A percentile compares a stretch with the other conserved stretches of the same genome.
Evolutionary conservation across 2,797 vertebrate species (phyloP).

Genomic region (Xerus rutilus): DNA sequence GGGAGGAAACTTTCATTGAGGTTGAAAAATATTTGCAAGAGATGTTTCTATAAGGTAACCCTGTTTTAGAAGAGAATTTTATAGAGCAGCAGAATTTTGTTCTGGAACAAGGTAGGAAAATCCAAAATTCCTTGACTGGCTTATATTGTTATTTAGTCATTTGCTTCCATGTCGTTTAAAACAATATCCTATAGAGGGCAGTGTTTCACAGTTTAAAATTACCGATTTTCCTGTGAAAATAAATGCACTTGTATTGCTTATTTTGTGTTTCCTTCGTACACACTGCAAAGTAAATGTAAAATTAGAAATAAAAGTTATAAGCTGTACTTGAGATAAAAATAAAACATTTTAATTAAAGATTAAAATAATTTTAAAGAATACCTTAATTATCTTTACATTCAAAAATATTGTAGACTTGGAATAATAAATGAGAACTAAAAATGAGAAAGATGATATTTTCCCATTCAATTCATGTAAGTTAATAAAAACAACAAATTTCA

Average conservation of each 20-base stretch:
- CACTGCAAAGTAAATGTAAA: slow-evolving; percentile 2
- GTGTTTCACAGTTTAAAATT: slow-evolving; percentile 79
- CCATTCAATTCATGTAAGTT: not conserved
- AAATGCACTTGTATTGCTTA: not conserved
- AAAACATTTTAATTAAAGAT: slow-evolving; percentile 49
- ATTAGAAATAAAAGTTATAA: slow-evolving; percentile 30
- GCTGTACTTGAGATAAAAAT: slow-evolving; percentile 30
- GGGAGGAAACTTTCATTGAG: not conserved
- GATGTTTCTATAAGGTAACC: not conserved
- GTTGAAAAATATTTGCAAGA: slow-evolving; percentile 26
- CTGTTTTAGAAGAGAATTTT: slow-evolving; percentile 48
- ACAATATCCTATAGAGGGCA: slow-evolving; percentile 88
- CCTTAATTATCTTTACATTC: slow-evolving; percentile 39
- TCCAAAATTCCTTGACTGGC: slow-evolving; percentile 14
- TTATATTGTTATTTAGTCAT: slow-evolving; percentile 69
- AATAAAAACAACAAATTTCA: slow-evolving; percentile 60
- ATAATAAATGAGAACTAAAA: slow-evolving; percentile 45
- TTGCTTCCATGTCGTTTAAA: slow-evolving; percentile 70
- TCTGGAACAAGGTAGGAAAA: slow-evolving; percentile 10
- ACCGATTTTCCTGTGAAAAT: slow-evolving; percentile 30
- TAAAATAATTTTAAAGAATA: slow-evolving; percentile 16
- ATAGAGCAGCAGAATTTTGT: not conserved
- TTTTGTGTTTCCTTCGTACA: slow-evolving; percentile 63
- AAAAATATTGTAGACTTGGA: not conserved
- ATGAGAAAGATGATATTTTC: slow-evolving; percentile 35